phyloP scores from a whole-genome alignment of 2,888 invertebrate species.

The Polylopha cassiicola region DNA sequence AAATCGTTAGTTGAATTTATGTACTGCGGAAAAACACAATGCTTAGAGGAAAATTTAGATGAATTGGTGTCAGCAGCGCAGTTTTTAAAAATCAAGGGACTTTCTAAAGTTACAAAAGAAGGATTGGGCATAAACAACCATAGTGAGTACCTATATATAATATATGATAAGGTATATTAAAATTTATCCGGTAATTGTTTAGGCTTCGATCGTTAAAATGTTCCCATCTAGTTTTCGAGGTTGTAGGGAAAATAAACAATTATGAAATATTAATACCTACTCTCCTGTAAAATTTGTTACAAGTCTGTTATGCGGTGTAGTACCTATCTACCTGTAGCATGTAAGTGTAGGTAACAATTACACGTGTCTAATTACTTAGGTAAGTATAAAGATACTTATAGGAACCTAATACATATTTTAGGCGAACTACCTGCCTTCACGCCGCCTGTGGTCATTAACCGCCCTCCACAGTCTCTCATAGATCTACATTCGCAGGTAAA shows the following conservation, averaged over 20 bases:
- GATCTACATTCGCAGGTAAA: constrained; percentile 66
- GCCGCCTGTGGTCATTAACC: constrained; percentile 68
- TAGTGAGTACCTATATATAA: constrained; percentile 44
- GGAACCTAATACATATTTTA: constrained; percentile 29
- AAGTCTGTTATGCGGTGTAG: too few species aligned
- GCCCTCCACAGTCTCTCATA: constrained; percentile 64
- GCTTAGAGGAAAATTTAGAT: constrained; percentile 81
- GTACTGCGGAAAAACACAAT: constrained; percentile 85
- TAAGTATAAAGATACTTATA: too few species aligned
- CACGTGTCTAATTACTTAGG: too few species aligned
- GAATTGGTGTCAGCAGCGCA: constrained; percentile 83
- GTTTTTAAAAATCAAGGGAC: constrained; percentile 81
- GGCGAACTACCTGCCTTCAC: constrained; percentile 67
- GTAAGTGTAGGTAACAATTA: too few species aligned
- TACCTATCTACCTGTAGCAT: too few species aligned
- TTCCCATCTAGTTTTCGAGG: too few species aligned
- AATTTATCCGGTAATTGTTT: too few species aligned
- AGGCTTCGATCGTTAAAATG: too few species aligned
- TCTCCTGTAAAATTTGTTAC: too few species aligned
- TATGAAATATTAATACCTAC: too few species aligned
- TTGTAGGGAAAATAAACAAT: too few species aligned
- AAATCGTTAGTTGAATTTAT: constrained; percentile 86
- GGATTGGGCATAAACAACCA: constrained; percentile 64
- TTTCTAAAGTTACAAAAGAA: constrained; percentile 77
- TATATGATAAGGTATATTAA: too few species aligned